Base-by-base conservation (phyloP, 2,888 invertebrate species). In the Lamellibrachia satsuma region DNA sequence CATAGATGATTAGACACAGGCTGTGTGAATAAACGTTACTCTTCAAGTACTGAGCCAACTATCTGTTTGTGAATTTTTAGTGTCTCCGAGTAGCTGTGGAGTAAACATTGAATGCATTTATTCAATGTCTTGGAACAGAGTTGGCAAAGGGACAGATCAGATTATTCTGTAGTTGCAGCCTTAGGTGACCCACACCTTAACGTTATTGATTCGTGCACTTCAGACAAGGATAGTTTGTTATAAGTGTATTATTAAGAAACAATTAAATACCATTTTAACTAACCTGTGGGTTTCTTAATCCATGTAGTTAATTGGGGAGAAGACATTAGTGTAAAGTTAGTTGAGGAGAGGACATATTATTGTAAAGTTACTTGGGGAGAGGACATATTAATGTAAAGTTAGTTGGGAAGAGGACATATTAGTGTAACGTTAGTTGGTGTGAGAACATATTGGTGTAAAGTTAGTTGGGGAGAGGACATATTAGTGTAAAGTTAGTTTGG, bases 11-110 rank as follows among this genome's bases (percentile, higher is more conserved):
- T 75, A 75, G 75, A 75, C 75, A 39, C 39, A 1, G 75, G 22
- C 75, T 22, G 75, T 75, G 75, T 75, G 75, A 75, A 75, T 75
- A 75, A 75, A 3, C 6, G n/a, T 75, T 75, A 75, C 75, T 15
- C 75, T n/a, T 75, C 75, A 75, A n/a, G 15, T 75, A n/a, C 75
- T 75, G 22, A 22, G 75, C 75, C 75, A 75, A 75, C 75, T 75
- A 75, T 75, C 75, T 75, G 75, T 75, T 75, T 75, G 22, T 75
- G 75, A 75, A 22, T 75, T 75, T 75, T 75, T 75, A 75, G 75
- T 75, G 75, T 75, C 15, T 75, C 75, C n/a, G 75, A 75, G 75
- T 75, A n/a, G 75, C 75, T 6, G 6, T 75, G 6, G 3, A 75
- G 75, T 75, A n/a, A 22, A 75, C 75, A 75, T n/a, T 75, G 22